Conservation (phyloP, 2,888 invertebrate species). For the Agonopterix alstromeriana region DNA sequence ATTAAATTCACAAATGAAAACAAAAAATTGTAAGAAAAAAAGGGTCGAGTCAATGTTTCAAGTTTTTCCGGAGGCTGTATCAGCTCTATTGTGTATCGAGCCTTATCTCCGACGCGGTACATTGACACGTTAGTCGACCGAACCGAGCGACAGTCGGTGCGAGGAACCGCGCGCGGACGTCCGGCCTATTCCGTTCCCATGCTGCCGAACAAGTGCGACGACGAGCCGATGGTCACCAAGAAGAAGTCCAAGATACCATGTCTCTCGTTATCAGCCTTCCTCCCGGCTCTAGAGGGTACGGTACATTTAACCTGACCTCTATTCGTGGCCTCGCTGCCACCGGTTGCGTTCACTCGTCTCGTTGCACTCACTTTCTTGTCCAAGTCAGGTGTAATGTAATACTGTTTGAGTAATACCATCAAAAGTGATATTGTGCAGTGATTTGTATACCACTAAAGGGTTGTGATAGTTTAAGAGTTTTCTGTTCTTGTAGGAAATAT, state of each 20-base stretch:
- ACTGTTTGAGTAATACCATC: conserved; percentile 46
- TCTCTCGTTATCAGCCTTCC: conserved; percentile 63
- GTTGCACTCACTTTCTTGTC: conserved; percentile 71
- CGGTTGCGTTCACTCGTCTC: conserved; percentile 65
- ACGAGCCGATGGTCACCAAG: conserved; percentile 67
- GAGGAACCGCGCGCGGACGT: conserved; percentile 62
- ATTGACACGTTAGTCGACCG: conserved; percentile 55
- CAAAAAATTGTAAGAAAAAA: conserved; percentile 6
- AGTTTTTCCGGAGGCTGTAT: not conserved
- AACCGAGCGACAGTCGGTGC: conserved; percentile 49
- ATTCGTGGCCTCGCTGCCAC: conserved; percentile 62
- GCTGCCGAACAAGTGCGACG: conserved; percentile 62
- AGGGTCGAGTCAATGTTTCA: conserved; percentile 1
- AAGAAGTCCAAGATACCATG: conserved; percentile 73
- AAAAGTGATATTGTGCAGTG: conserved; percentile 43
- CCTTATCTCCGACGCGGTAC: conserved; percentile 42
- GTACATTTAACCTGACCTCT: conserved; percentile 52
- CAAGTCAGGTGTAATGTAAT: conserved; percentile 67
- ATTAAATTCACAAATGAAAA: conserved; percentile 3
- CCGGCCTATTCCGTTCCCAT: conserved; percentile 48
- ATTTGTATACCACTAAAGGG: conserved; percentile 14
- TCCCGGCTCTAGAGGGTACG: conserved; percentile 71
- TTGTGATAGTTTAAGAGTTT: not conserved
- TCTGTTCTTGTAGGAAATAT: not conserved
- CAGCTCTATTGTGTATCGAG: conserved; percentile 6